Conservation (phyloP, 2,888 invertebrate genomes). For the Pandemis heparana region DNA sequence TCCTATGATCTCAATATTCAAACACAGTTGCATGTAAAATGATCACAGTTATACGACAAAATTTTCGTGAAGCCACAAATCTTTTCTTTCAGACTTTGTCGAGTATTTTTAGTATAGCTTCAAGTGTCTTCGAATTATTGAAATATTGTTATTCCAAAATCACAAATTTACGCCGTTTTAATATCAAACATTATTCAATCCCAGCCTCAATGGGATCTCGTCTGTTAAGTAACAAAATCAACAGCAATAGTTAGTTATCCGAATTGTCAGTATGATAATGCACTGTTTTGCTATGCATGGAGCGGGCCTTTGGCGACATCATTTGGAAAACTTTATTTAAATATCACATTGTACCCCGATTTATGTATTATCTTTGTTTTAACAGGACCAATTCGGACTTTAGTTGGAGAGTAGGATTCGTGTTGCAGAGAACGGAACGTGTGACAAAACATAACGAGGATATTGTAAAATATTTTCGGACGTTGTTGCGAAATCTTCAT, state of each 20-base stretch:
- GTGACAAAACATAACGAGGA: neutral
- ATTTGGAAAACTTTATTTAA: conserved; percentile 23
- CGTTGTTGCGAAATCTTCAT: no score
- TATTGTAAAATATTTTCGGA: no score
- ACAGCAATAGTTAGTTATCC: conserved; percentile 9
- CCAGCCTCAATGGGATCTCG: neutral
- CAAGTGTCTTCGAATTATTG: neutral
- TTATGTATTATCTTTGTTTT: conserved; percentile 3
- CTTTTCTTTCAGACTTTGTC: neutral
- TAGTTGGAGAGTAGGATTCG: neutral
- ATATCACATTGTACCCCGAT: conserved; percentile 7
- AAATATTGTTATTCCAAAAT: neutral
- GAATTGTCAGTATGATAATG: conserved; percentile 20
- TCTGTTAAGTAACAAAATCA: conserved; percentile 10
- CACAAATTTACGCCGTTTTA: no score
- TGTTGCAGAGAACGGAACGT: neutral
- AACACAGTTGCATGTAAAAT: no score
- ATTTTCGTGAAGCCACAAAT: no score
- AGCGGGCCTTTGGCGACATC: conserved; percentile 15
- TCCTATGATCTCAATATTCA: no score
- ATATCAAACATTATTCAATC: neutral
- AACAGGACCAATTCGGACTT: neutral
- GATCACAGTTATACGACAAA: no score
- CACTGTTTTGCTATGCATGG: conserved; percentile 25
- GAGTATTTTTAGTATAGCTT: neutral